Evolutionary conservation across 2,113 vertebrate species (phyloP).

Genomic region (Cettia cetti): DNA sequence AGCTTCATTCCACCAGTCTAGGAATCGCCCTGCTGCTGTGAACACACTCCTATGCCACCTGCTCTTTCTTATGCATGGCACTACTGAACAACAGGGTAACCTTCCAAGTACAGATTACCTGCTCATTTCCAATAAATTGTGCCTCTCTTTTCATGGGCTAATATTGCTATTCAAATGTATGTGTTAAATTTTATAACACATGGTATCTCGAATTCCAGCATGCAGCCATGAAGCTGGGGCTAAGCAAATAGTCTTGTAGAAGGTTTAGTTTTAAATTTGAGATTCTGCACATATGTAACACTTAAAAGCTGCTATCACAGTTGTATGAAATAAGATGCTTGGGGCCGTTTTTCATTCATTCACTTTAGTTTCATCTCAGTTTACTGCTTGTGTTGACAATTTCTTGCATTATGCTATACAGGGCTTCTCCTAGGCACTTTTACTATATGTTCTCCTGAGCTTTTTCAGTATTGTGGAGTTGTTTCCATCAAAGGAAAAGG

Average conservation of each 20-base stretch:
- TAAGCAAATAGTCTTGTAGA: neutral
- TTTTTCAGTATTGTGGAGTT: neutral
- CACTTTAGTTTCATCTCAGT: neutral
- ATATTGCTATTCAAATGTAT: slow-evolving; percentile 39
- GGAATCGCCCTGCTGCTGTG: neutral
- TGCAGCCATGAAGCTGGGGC: neutral
- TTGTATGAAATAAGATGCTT: neutral
- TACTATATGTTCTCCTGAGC: neutral
- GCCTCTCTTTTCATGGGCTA: neutral
- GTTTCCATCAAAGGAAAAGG: neutral
- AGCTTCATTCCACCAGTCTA: neutral
- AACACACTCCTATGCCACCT: slow-evolving; percentile 6
- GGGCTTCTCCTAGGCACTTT: neutral
- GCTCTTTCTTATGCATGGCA: slow-evolving; percentile 8
- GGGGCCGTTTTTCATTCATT: neutral
- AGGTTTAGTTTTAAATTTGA: slow-evolving; percentile 26
- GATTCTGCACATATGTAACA: neutral
- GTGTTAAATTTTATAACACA: slow-evolving; percentile 20
- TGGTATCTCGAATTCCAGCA: neutral
- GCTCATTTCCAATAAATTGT: slow-evolving; percentile 12
- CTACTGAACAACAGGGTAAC: slow-evolving; percentile 38
- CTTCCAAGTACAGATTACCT: slow-evolving; percentile 22
- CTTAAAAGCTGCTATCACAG: slow-evolving; percentile 10
- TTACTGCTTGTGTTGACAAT: slow-evolving; percentile 1
- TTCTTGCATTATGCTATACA: neutral